A percentile compares a stretch with the other conserved stretches of the same genome.
phyloP scores from a whole-genome alignment of 37 sponge, comb jelly and placozoan genomes.

The Mnemiopsis leidyi region DNA sequence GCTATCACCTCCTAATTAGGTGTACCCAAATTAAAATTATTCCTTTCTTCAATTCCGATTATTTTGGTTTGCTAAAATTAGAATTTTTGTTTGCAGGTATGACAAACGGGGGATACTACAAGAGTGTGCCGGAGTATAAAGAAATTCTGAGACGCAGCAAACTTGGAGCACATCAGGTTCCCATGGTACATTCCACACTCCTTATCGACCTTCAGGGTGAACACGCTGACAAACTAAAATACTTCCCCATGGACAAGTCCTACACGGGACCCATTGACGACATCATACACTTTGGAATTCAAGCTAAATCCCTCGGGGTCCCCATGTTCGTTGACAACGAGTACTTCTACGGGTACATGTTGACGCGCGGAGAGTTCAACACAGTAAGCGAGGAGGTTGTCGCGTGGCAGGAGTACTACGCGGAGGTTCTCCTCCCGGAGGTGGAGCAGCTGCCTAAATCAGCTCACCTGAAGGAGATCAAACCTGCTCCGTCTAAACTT shows the following conservation, averaged over 20 bases:
- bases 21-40: no score
- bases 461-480: not conserved
- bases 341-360: constrained; percentile 71
- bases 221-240: constrained; percentile 68
- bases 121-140: not conserved
- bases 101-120: constrained; percentile 15
- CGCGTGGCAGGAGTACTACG: not conserved
- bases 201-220: constrained; percentile 77
- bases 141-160: not conserved
- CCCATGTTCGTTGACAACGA: constrained; percentile 78
- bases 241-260: constrained; percentile 71
- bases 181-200: constrained; percentile 78
- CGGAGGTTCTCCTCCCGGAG: constrained; percentile 13
- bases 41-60: no score
- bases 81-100: not conserved
- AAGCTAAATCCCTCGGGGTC: constrained; percentile 70
- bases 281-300: constrained; percentile 78
- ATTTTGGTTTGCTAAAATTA: no score
- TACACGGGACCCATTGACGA: constrained; percentile 80
- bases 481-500: constrained; percentile 16
- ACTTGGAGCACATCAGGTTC: constrained; percentile 76
- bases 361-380: constrained; percentile 35
- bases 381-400: constrained; percentile 67
- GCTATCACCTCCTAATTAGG: no score
- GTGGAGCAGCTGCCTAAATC: not conserved